These are phyloP conservation scores for Hydrolagus colliei DNA, from an alignment of 2,797 vertebrate genomes.

Conservation along the genomic window DNA sequence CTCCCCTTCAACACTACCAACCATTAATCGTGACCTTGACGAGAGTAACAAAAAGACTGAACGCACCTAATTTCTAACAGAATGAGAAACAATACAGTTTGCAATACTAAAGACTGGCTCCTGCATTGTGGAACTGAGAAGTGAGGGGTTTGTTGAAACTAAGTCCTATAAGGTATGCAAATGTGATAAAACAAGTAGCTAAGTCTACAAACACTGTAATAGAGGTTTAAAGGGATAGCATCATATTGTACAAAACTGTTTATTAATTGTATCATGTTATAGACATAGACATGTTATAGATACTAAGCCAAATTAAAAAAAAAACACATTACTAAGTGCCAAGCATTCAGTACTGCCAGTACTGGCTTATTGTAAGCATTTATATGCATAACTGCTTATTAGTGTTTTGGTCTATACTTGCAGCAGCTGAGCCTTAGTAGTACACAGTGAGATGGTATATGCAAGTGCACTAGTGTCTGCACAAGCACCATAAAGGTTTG, in stretches of 20 bases:
- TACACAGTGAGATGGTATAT: conserved; percentile 39
- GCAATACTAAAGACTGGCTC: background rate
- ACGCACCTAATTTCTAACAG: background rate
- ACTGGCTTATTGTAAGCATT: conserved; percentile 43
- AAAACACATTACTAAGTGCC: conserved; percentile 56
- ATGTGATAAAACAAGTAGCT: conserved; percentile 25
- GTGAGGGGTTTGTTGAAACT: background rate
- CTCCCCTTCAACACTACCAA: conserved; percentile 5
- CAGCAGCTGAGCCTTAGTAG: conserved; percentile 43
- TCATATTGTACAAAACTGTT: conserved; percentile 46
- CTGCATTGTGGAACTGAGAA: conserved; percentile 14
- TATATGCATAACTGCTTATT: conserved; percentile 41
- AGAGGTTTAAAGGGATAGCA: conserved; percentile 52
- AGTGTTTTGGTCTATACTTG: conserved; percentile 37
- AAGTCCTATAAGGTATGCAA: conserved; percentile 8
- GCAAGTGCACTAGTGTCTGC: conserved; percentile 39
- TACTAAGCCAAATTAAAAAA: conserved; percentile 54
- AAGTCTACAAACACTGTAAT: conserved; percentile 43
- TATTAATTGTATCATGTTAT: conserved; percentile 36
- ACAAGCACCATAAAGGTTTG: conserved; percentile 40
- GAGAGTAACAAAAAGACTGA: background rate
- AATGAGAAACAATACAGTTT: background rate
- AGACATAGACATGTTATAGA: conserved; percentile 42
- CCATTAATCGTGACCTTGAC: background rate
- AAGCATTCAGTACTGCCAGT: conserved; percentile 42